Evolutionary conservation across 2,888 invertebrate species (phyloP).

Genomic region (Nomada ruficornis): DNA sequence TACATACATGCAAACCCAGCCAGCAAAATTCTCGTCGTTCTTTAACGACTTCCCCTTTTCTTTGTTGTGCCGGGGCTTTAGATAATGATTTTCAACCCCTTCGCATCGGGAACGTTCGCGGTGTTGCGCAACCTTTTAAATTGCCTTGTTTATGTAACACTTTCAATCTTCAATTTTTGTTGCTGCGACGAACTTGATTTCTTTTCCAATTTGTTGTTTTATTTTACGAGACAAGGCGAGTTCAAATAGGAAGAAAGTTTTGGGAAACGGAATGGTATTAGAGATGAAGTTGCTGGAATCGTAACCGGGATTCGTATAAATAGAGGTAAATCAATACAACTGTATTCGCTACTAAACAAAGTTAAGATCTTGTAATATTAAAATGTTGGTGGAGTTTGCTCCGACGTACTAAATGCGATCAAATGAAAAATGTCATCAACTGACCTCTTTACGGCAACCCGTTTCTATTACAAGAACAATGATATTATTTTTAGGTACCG

Average conservation of each 20-base stretch:
- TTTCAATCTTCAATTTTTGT: neutral
- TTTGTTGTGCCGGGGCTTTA: slow-evolving; percentile 3
- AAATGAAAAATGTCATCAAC: neutral
- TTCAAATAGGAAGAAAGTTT: neutral
- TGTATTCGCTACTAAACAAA: neutral
- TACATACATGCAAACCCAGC: neutral
- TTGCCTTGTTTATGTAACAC: neutral
- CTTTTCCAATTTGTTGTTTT: too few species aligned
- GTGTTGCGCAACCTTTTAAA: neutral
- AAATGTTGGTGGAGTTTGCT: neutral
- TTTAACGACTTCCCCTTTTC: slow-evolving; percentile 2
- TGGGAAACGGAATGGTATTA: neutral
- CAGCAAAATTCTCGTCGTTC: slow-evolving; percentile 29
- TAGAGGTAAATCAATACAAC: neutral
- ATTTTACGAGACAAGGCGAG: neutral
- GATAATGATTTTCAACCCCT: slow-evolving; percentile 12
- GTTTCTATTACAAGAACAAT: neutral
- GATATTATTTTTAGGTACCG: neutral
- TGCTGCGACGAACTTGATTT: too few species aligned
- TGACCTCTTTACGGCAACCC: neutral
- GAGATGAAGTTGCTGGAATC: neutral
- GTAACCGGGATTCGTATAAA: neutral
- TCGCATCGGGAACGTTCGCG: neutral
- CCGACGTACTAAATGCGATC: neutral
- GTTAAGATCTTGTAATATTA: neutral